These are phyloP conservation scores for Halcyon leucocephala DNA, from an alignment of 2,797 vertebrate genomes.

Conservation along the genomic window DNA sequence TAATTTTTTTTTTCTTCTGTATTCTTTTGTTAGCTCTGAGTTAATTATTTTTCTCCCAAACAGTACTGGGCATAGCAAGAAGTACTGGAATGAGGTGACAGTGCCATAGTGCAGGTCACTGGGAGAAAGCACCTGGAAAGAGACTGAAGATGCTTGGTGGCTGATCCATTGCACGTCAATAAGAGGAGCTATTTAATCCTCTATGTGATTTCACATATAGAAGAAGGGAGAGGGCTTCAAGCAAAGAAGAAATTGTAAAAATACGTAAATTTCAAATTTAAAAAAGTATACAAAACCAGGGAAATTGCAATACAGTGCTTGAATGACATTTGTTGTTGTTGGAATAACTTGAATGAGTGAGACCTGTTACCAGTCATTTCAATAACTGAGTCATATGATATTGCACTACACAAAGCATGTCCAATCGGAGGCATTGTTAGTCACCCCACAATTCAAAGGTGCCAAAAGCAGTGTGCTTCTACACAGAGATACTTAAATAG, in stretches of 20 bases:
- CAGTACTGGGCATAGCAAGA: background rate
- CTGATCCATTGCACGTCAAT: background rate
- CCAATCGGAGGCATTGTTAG: background rate
- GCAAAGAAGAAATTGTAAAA: background rate
- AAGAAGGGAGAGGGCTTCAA: background rate
- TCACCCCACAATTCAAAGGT: background rate
- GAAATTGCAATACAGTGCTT: background rate
- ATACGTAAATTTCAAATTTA: background rate
- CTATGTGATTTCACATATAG: background rate
- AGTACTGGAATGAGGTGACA: background rate
- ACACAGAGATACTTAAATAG: background rate
- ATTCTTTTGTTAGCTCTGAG: background rate
- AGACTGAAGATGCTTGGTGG: background rate
- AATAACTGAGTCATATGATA: background rate
- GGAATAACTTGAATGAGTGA: background rate
- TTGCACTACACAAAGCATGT: background rate
- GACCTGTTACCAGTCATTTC: background rate
- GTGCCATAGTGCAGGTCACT: background rate
- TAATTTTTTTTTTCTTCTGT: background rate
- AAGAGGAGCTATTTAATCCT: background rate
- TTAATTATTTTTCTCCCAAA: background rate
- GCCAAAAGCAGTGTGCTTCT: background rate
- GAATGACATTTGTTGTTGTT: background rate
- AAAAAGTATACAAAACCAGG: background rate
- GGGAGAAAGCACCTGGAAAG: background rate